A percentile compares a stretch with the other conserved stretches of the same genome.
Evolutionary conservation across 2,113 vertebrate genomes (phyloP).

Genomic region (Dromaius novaehollandiae): DNA sequence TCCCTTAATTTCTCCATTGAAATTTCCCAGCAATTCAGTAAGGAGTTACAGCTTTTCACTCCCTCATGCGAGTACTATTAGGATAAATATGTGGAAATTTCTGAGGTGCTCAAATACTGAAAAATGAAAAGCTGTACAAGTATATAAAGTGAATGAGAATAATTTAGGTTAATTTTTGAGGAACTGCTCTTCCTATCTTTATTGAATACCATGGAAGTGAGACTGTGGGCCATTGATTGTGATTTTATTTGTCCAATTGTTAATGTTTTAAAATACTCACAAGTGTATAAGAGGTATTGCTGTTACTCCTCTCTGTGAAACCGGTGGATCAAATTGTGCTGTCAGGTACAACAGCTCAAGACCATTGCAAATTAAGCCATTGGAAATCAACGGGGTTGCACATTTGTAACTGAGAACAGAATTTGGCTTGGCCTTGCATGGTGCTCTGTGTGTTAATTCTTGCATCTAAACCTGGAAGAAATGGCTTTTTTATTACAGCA

Average conservation of each 20-base stretch:
- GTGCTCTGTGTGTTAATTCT: conserved; percentile 59
- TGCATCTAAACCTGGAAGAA: conserved; percentile 56
- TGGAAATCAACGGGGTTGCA: conserved; percentile 55
- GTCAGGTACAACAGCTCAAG: conserved; percentile 51
- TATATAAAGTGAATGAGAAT: background rate
- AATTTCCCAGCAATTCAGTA: background rate
- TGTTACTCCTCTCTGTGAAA: conserved; percentile 27
- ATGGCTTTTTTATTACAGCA: conserved; percentile 60
- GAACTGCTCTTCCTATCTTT: background rate
- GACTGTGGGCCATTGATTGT: background rate
- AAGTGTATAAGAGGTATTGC: background rate
- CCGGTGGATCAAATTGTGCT: conserved; percentile 31
- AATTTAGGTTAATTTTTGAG: background rate
- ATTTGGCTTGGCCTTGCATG: conserved; percentile 50
- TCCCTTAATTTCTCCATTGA: background rate
- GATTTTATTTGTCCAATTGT: conserved; percentile 4
- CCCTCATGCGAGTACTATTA: background rate
- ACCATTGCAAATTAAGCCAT: conserved; percentile 60
- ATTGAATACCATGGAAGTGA: conserved; percentile 1
- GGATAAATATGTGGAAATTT: background rate
- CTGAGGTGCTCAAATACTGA: background rate
- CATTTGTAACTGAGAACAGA: conserved; percentile 49
- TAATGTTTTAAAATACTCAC: background rate
- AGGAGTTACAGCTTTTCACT: background rate
- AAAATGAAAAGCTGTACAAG: background rate